Conservation (phyloP, 2,888 invertebrate species). For the Brachypterus glaber region DNA sequence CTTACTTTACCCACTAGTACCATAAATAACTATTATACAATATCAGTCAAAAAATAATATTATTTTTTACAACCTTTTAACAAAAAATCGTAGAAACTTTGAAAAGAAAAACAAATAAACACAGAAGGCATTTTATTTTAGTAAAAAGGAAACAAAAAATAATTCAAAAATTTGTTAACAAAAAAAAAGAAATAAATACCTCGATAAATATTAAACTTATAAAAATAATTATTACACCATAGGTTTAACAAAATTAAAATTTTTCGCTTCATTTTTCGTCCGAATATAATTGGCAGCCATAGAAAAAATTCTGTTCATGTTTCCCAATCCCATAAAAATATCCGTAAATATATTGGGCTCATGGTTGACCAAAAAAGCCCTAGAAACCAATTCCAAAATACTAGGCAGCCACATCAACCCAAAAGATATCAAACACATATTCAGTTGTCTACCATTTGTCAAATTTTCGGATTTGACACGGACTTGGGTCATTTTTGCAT, state of each 20-base stretch:
- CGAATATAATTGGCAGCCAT: slow-evolving; percentile 22
- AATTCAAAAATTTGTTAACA: neutral
- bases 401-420: slow-evolving; percentile 34
- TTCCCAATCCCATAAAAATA: slow-evolving; percentile 28
- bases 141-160: no score
- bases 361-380: slow-evolving; percentile 28
- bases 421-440: slow-evolving; percentile 25
- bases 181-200: neutral
- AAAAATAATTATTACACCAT: slow-evolving; percentile 8
- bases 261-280: slow-evolving; percentile 22
- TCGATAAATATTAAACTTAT: no score
- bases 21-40: no score
- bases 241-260: slow-evolving; percentile 24
- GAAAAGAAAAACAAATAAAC: no score
- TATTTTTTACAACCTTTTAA: no score
- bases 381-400: slow-evolving; percentile 29
- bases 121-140: no score
- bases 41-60: no score
- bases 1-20: no score
- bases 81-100: no score
- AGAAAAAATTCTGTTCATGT: slow-evolving; percentile 25
- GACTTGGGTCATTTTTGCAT: slow-evolving; percentile 27
- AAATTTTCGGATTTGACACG: slow-evolving; percentile 20
- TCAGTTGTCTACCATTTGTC: slow-evolving; percentile 20
- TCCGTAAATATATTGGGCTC: slow-evolving; percentile 27